Base-by-base conservation (phyloP, 2,113 vertebrate genomes). In the Circaetus cinerascens region DNA sequence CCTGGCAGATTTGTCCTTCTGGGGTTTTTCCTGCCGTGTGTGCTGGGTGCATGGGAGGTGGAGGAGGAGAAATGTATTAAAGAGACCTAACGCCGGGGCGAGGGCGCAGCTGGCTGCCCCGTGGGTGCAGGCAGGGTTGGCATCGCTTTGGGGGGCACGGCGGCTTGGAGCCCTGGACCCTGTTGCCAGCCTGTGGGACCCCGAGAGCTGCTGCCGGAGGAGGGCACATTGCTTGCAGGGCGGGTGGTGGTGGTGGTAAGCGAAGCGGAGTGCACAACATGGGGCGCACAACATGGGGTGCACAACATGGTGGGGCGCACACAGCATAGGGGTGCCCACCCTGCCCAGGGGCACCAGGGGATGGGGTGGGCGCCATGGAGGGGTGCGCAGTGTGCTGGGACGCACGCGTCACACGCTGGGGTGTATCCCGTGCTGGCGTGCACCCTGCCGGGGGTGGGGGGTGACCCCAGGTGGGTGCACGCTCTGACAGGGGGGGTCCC, bases 1-100 rank as follows among this genome's bases (percentile, higher is more conserved):
- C 45, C 4, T 15, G 18, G 17, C 11, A 19, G 10, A 11, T 48
- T 41, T 51, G 50, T 32, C n/a, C 9, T 4, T 32, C 15, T 19
- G 83, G 59, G 32, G 4, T 45, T 23, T 46, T 38, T 15, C 41
- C 43, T 20, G 76, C 2, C 0, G 3, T 0, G 3, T 34, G 36
- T 15, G 11, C 14, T n/a, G 46, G 15, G 40, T 20, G 79, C 2
- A 15, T 0, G 2, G 36, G n/a, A 22, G 40, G 30, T 12, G 8
- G 36, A 26, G 20, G 23, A 40, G 41, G 3, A 4, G 41, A 22
- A 13, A 1, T 2, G 20, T 18, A 7, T 16, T 1, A 9, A 26
- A 6, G 43, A n/a, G 38, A 9, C 15, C 59, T 6, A 0, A 15
- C 0, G 0, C 17, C 0, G 1, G n/a, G 29, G 4, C 32, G 71